Conservation (phyloP, 2,113 vertebrate genomes). For the Tretioscincus oriximinensis region DNA sequence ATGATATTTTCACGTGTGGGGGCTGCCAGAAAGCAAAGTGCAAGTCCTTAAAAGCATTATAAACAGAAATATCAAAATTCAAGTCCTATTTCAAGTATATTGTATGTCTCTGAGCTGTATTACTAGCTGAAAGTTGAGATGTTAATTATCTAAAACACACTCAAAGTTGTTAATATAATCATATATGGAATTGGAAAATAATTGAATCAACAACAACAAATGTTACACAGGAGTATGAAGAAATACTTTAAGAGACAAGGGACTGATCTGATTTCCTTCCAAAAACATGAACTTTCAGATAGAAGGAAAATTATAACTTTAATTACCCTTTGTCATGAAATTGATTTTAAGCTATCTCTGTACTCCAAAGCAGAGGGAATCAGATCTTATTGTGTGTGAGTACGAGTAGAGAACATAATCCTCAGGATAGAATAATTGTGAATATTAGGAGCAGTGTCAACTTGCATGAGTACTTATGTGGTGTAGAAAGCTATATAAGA, state of each 20-base stretch:
- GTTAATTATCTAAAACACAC: background rate
- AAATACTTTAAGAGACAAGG: background rate
- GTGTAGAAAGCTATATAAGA: background rate
- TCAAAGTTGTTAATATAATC: background rate
- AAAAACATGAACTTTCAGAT: background rate
- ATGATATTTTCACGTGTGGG: too few species aligned
- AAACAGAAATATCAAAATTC: too few species aligned
- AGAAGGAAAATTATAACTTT: background rate
- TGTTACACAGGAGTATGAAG: background rate
- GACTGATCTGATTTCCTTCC: background rate
- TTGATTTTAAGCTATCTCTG: background rate
- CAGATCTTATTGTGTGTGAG: background rate
- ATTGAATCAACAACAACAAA: background rate
- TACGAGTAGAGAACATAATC: background rate
- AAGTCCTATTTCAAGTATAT: background rate
- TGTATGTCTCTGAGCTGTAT: too few species aligned
- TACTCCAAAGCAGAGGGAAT: background rate
- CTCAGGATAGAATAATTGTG: background rate
- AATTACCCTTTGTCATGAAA: background rate
- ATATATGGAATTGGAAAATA: too few species aligned
- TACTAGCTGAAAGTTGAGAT: background rate
- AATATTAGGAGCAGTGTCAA: background rate
- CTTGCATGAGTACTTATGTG: background rate
- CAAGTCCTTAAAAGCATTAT: too few species aligned
- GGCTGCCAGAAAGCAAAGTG: too few species aligned